These are phyloP conservation scores for Scaptomyza graminum DNA, from an alignment of 1,140 invertebrate species.

Conservation along the genomic window DNA sequence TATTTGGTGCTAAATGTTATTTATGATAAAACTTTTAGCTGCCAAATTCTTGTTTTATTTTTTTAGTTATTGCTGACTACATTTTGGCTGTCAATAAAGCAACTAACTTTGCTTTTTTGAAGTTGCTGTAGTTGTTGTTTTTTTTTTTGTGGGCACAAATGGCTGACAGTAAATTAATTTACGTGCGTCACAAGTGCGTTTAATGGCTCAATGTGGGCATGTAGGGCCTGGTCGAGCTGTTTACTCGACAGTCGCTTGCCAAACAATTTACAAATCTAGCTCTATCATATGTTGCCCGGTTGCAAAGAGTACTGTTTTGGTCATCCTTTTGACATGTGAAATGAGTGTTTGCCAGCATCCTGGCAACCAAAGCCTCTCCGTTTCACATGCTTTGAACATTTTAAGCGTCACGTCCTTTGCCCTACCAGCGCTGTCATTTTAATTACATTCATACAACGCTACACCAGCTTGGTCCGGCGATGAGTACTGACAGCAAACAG, in stretches of 20 bases:
- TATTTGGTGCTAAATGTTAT: too few species aligned
- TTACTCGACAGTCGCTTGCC: constrained; percentile 21
- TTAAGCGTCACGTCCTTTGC: constrained; percentile 38
- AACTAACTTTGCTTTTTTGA: constrained; percentile 33
- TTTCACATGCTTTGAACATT: constrained; percentile 40
- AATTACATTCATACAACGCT: constrained; percentile 69
- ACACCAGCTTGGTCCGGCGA: constrained; percentile 24
- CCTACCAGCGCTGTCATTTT: constrained; percentile 64
- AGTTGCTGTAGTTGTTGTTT: constrained; percentile 9
- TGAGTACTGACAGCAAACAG: constrained; percentile 20
- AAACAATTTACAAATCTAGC: constrained; percentile 48
- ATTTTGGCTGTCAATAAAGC: constrained; percentile 72
- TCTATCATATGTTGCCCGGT: constrained; percentile 32
- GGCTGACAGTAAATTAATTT: constrained; percentile 77
- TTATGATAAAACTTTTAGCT: too few species aligned
- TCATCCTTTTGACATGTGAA: constrained; percentile 53
- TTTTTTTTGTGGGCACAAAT: constrained; percentile 51
- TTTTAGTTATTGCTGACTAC: constrained; percentile 27
- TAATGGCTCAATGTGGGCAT: constrained; percentile 51
- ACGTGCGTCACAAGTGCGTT: constrained; percentile 76
- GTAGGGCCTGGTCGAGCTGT: constrained; percentile 38
- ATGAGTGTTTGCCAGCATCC: constrained; percentile 60
- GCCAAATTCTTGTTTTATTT: too few species aligned
- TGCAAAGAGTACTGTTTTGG: constrained; percentile 15
- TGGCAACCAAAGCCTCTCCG: background rate